Conservation (phyloP, 2,888 invertebrate genomes). For the Orchestes rusci region DNA sequence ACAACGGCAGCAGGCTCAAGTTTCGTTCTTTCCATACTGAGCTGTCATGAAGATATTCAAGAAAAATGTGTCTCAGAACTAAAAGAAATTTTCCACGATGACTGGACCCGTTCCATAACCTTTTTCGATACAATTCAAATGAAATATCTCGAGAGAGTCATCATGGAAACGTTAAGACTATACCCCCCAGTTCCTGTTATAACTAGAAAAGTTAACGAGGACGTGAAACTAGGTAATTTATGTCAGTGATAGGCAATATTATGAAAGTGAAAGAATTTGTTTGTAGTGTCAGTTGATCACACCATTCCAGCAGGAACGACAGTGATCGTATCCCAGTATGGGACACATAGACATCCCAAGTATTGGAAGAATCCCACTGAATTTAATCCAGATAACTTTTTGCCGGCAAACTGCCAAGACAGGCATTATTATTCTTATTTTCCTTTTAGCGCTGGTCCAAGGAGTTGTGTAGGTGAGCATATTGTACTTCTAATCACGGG, state of each 20-base stretch:
- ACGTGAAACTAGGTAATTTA: conserved; percentile 57
- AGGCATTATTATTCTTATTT: conserved; percentile 77
- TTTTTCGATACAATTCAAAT: conserved; percentile 79
- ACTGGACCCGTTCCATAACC: conserved; percentile 66
- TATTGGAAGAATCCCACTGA: conserved; percentile 68
- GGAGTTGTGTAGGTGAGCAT: conserved; percentile 72
- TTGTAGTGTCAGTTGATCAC: too few species aligned
- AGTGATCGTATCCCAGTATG: conserved; percentile 57
- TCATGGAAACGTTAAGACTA: conserved; percentile 73
- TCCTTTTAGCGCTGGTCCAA: conserved; percentile 77
- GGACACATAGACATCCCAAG: conserved; percentile 63
- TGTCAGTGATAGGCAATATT: neutral
- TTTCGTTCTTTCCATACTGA: conserved; percentile 72
- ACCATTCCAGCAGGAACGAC: conserved; percentile 64
- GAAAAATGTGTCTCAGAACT: conserved; percentile 63
- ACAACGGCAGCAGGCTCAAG: conserved; percentile 78
- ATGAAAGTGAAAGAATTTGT: too few species aligned
- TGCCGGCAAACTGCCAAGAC: conserved; percentile 68
- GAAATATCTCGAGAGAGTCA: conserved; percentile 75
- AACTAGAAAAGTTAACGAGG: conserved; percentile 64
- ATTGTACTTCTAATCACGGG: too few species aligned
- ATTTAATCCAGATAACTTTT: conserved; percentile 80
- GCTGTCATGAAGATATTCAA: conserved; percentile 66
- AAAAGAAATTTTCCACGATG: conserved; percentile 63
- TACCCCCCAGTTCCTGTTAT: conserved; percentile 76